Evolutionary conservation across 2,888 invertebrate genomes (phyloP), one percentile per base, ranked within the genome.

Genomic region (Hirudinaria manillensis): DNA sequence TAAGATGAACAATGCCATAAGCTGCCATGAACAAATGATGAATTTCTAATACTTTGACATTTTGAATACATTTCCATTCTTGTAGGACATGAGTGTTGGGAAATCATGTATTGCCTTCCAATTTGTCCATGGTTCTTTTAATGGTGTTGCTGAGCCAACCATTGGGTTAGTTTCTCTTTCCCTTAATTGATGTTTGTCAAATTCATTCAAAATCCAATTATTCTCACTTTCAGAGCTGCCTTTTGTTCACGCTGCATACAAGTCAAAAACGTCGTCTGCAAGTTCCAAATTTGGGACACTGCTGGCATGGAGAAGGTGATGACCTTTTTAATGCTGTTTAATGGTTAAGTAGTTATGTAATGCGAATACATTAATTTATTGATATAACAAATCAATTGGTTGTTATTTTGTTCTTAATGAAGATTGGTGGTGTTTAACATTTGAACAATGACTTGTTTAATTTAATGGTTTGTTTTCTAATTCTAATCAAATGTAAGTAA

Each of bases 251-350:
- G 85, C 76, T 83, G 82, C 21, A 76, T 86, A 51, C 75, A 82
- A 32, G 81, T 85, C 3, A 84, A 84, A 78, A 82, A 81, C 29
- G 81, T 78, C 51, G 82, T 83, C 38, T 85, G 80, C 80, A 83
- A 83, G 74, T 86, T 84, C 77, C 86, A 86, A 77, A 86, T 86
- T 71, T 86, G 86, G 86, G 86, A 86, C 77, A 86, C 86, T n/a
- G 86, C 86, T 21, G 86, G 86, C 2, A 86, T 86, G 77, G 86
- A 86, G 80, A 85, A 85, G 82, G 86, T 86, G 27, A 13, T 29
- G 0, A n/a, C 7, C 7, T 29, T 56, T 29, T 61, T n/a, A 56
- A 34, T 36, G 10, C 34, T 16, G 24, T 21, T 29, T 71, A 38
- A 45, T 21, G 24, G 10, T 27, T 36, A 34, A 34, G 36, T 53